These are phyloP conservation scores for Ranitomeya imitator DNA, from an alignment of 2,113 vertebrate species.

Conservation along the genomic window DNA sequence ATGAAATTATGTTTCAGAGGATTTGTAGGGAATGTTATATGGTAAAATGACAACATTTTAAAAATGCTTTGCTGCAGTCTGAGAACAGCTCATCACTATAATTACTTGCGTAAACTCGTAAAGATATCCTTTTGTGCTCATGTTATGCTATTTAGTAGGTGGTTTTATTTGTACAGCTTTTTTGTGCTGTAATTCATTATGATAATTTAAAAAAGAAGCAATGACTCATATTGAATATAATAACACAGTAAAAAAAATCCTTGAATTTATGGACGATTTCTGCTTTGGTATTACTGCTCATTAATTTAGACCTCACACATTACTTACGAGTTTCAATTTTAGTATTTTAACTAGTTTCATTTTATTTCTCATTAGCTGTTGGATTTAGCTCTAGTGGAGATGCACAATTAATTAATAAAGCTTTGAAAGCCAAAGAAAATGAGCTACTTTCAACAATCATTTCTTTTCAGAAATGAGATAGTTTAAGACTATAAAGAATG, in stretches of 20 bases:
- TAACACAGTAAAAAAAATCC: conserved; percentile 3
- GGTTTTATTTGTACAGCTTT: not conserved
- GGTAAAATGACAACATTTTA: too few species aligned
- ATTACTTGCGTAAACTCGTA: not conserved
- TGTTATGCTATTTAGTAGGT: not conserved
- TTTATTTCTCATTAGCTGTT: conserved; percentile 75
- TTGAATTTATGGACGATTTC: conserved; percentile 62
- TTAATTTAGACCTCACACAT: conserved; percentile 81
- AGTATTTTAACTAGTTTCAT: conserved; percentile 70
- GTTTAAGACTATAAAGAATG: conserved; percentile 38
- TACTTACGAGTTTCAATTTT: conserved; percentile 77
- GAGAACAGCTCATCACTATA: not conserved
- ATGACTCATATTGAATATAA: not conserved
- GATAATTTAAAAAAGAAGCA: not conserved
- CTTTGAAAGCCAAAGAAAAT: conserved; percentile 78
- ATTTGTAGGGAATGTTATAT: not conserved
- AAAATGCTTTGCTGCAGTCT: not conserved
- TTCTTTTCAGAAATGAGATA: conserved; percentile 68
- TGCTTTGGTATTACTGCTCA: conserved; percentile 76
- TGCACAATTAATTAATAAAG: conserved; percentile 81
- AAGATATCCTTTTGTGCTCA: not conserved
- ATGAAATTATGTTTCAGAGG: not conserved
- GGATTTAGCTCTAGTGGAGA: conserved; percentile 72
- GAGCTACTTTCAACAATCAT: conserved; percentile 75
- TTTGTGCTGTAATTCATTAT: not conserved